These are phyloP conservation scores for Elysia crispata DNA, from an alignment of 2,888 invertebrate genomes.

Conservation along the genomic window DNA sequence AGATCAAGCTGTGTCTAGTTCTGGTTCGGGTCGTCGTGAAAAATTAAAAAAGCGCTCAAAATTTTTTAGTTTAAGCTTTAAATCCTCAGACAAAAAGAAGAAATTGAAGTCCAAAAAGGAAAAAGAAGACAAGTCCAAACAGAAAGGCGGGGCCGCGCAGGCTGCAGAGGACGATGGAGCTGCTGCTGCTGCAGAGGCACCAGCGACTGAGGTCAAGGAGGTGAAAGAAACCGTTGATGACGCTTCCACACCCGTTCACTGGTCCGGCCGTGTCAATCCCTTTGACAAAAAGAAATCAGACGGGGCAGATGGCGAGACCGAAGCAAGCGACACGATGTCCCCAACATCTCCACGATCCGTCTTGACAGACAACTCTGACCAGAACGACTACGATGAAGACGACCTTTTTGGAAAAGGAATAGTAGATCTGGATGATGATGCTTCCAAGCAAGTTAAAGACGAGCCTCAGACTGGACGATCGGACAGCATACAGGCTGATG, in stretches of 20 bases:
- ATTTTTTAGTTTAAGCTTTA: slow-evolving; percentile 27
- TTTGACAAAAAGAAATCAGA: background rate
- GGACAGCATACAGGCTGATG: background rate
- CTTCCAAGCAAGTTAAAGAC: background rate
- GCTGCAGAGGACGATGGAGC: background rate
- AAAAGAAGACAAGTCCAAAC: background rate
- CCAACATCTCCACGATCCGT: too few species aligned
- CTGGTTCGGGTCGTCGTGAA: background rate
- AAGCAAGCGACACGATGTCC: too few species aligned
- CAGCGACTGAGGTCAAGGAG: background rate
- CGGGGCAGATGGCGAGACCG: background rate
- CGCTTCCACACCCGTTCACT: background rate
- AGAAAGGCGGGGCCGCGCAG: background rate
- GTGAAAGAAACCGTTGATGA: background rate
- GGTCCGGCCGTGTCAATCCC: slow-evolving; percentile 6
- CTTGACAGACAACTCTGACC: too few species aligned
- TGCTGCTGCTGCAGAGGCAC: background rate
- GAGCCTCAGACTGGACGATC: background rate
- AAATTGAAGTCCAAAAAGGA: background rate
- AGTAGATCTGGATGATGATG: background rate
- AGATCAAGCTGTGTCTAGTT: background rate
- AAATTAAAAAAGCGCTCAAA: background rate
- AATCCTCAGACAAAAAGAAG: background rate
- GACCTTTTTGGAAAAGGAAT: background rate
- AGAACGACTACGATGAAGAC: background rate